Conservation (phyloP, 1,140 invertebrate species). For the Bombus sylvicola region DNA sequence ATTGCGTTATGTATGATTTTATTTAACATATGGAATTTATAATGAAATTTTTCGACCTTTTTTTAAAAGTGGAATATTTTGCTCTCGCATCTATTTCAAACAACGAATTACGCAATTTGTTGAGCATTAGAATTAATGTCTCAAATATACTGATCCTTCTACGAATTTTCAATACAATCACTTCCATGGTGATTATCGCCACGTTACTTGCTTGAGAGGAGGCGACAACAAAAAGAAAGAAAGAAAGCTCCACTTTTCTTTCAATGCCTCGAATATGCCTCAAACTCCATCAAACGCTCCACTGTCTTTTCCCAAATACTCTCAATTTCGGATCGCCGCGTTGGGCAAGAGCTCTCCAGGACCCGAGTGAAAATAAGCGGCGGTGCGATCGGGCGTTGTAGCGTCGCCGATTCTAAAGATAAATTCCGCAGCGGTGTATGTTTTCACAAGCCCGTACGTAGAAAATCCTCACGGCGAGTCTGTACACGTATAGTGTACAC, state of each 20-base stretch:
- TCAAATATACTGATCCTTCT: background rate
- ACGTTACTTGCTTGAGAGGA: too few species aligned
- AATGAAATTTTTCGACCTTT: too few species aligned
- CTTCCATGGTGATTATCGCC: background rate
- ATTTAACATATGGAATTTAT: background rate
- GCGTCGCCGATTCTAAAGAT: constrained; percentile 66
- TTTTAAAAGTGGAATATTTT: background rate
- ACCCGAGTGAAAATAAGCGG: constrained; percentile 37
- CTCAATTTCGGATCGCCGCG: constrained; percentile 20
- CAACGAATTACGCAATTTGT: background rate
- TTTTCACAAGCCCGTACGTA: constrained; percentile 65
- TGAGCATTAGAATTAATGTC: background rate
- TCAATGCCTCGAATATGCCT: background rate
- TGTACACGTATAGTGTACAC: background rate
- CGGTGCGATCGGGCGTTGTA: background rate
- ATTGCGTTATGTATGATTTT: too few species aligned
- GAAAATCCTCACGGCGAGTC: constrained; percentile 21
- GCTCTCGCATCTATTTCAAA: background rate
- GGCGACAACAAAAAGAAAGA: background rate
- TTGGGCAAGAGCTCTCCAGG: background rate
- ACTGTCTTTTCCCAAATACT: background rate
- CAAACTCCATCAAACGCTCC: background rate
- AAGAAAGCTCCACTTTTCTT: background rate
- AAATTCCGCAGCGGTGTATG: constrained; percentile 66
- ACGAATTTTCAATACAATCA: background rate